Conservation (phyloP, 2,113 vertebrate genomes). For the Athene cunicularia region DNA sequence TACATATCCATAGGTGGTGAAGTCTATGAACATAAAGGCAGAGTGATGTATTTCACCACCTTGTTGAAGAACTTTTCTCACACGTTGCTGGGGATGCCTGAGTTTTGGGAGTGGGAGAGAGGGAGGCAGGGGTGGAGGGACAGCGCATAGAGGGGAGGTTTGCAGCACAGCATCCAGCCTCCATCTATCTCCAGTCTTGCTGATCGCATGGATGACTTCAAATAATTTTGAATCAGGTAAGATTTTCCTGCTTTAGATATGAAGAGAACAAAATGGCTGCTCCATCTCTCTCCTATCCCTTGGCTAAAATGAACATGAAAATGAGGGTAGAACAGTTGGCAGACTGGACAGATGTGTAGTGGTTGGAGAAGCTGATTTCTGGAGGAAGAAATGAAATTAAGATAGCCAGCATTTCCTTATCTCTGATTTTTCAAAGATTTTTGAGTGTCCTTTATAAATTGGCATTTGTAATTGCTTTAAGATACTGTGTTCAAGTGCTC, state of each 20-base stretch:
- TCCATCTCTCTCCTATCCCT: not conserved
- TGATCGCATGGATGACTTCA: not conserved
- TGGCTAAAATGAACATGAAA: not conserved
- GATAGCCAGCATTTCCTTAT: not conserved
- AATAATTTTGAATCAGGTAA: not conserved
- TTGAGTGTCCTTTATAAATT: not conserved
- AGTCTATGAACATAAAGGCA: not conserved
- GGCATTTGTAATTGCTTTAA: not conserved
- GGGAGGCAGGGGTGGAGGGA: not conserved
- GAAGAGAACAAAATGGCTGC: not conserved
- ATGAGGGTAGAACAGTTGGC: not conserved
- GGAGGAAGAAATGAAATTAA: not conserved
- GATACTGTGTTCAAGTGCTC: not conserved
- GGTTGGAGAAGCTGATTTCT: not conserved
- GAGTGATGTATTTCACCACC: not conserved
- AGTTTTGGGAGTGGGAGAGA: not conserved
- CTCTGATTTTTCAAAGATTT: not conserved
- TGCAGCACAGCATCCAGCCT: not conserved
- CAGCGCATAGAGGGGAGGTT: not conserved
- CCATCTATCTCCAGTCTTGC: not conserved
- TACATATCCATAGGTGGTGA: not conserved
- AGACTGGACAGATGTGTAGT: not conserved
- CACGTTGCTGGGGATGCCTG: not conserved
- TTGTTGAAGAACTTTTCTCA: not conserved
- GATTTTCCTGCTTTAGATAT: not conserved